Percentiles rank a stretch among this genome's conserved stretches.
Conservation (phyloP, 2,797 vertebrate genomes). For the Tolypeutes matacus region DNA sequence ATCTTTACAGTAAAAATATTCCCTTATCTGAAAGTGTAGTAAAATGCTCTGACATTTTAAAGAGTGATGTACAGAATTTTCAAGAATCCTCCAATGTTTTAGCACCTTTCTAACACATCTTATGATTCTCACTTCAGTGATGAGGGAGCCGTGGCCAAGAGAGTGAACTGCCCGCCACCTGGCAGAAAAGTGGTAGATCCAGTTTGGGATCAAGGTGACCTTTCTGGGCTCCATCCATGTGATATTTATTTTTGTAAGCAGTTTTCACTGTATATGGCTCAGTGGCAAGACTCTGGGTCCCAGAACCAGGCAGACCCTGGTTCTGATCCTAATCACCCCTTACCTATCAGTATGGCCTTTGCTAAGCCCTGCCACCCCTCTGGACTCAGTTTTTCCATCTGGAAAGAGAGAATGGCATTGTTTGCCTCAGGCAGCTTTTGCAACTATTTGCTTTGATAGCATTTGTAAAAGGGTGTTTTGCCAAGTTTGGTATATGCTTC, state of each 20-base stretch:
- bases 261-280: fast-evolving
- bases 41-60: conserved; percentile 21
- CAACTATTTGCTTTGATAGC: neutral
- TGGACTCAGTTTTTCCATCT: neutral
- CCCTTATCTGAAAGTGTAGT: neutral
- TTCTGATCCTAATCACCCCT: neutral
- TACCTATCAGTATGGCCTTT: too few species aligned
- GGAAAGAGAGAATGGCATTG: neutral
- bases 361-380: neutral
- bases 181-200: neutral
- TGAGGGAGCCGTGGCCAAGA: neutral
- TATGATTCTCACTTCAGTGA: neutral
- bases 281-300: neutral
- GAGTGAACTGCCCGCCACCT: neutral
- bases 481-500: neutral
- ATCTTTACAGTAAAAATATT: neutral
- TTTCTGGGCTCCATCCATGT: neutral
- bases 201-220: neutral
- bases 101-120: neutral
- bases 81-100: neutral
- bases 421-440: neutral
- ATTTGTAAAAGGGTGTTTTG: neutral
- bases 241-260: neutral
- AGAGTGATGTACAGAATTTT: neutral
- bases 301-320: neutral